Percentiles rank a stretch among this genome's conserved stretches.
phyloP scores from a whole-genome alignment of 1,140 invertebrate genomes.

The Atta cephalotes region DNA sequence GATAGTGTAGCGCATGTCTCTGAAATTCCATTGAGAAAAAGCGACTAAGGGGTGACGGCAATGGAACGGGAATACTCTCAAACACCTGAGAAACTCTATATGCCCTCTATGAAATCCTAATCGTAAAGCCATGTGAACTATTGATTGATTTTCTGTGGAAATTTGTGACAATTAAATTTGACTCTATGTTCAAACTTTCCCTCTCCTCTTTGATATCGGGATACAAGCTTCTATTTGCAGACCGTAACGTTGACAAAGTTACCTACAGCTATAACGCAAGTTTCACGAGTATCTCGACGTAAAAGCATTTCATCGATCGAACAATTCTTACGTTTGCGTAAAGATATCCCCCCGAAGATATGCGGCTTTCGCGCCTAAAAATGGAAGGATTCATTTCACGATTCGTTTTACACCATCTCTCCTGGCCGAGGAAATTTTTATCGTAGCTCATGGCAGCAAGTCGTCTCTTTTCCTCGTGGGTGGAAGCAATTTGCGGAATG shows the following conservation, averaged over 20 bases:
- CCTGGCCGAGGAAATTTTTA: constrained; percentile 5
- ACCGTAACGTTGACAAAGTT: constrained; percentile 30
- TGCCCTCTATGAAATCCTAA: neutral
- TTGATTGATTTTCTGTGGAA: neutral
- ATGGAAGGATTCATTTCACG: constrained; percentile 3
- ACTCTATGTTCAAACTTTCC: neutral
- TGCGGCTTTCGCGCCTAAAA: neutral
- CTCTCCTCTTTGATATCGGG: neutral
- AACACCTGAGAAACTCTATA: neutral
- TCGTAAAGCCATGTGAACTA: neutral
- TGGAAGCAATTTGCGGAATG: constrained; percentile 21
- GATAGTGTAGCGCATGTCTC: constrained; percentile 1
- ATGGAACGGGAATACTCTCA: neutral
- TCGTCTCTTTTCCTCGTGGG: neutral
- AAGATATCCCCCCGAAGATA: neutral
- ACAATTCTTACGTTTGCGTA: neutral
- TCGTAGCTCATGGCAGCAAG: constrained; percentile 17
- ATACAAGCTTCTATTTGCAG: constrained; percentile 7
- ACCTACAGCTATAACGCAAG: neutral
- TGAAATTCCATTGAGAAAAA: constrained; percentile 41
- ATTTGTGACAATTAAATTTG: constrained; percentile 28
- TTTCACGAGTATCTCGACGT: constrained; percentile 11
- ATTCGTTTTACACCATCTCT: neutral
- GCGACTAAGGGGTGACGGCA: neutral
- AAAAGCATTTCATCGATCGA: neutral